These are phyloP conservation scores for Brachyrhaphis roseni DNA, from an alignment of 2,797 vertebrate species.

Conservation along the genomic window DNA sequence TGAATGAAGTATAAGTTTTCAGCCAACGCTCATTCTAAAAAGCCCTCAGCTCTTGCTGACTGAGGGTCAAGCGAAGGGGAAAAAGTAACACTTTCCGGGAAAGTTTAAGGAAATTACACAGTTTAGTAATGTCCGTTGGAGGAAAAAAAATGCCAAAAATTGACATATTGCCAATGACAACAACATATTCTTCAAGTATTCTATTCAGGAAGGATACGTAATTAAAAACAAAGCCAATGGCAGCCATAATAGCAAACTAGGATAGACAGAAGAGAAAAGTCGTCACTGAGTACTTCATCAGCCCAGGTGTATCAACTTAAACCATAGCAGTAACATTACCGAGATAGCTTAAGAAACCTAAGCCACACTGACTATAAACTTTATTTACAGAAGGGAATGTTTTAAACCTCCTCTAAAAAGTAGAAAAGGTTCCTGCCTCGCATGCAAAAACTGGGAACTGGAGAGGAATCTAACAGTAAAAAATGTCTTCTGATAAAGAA, in stretches of 20 bases:
- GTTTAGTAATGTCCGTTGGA: too few species aligned
- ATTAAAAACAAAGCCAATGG: not conserved
- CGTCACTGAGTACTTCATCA: not conserved
- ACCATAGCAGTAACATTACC: not conserved
- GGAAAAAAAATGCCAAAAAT: too few species aligned
- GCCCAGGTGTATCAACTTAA: not conserved
- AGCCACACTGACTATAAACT: not conserved
- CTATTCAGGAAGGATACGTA: not conserved
- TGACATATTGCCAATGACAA: too few species aligned
- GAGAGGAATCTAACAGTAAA: not conserved
- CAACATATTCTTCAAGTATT: not conserved
- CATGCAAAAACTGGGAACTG: not conserved
- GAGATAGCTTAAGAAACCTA: not conserved
- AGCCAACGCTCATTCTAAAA: not conserved
- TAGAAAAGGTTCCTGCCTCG: not conserved
- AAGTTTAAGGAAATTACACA: not conserved
- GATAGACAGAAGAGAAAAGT: not conserved
- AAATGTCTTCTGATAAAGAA: not conserved
- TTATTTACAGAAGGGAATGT: not conserved
- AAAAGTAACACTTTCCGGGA: not conserved
- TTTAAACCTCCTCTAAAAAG: not conserved
- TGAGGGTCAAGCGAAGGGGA: not conserved
- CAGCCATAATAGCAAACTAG: not conserved
- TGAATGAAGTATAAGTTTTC: not conserved
- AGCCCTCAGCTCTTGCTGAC: not conserved